Percentiles rank a stretch among this genome's conserved stretches.
These are phyloP conservation scores for Bradypus variegatus DNA, from an alignment of 2,797 vertebrate genomes.

Conservation along the genomic window DNA sequence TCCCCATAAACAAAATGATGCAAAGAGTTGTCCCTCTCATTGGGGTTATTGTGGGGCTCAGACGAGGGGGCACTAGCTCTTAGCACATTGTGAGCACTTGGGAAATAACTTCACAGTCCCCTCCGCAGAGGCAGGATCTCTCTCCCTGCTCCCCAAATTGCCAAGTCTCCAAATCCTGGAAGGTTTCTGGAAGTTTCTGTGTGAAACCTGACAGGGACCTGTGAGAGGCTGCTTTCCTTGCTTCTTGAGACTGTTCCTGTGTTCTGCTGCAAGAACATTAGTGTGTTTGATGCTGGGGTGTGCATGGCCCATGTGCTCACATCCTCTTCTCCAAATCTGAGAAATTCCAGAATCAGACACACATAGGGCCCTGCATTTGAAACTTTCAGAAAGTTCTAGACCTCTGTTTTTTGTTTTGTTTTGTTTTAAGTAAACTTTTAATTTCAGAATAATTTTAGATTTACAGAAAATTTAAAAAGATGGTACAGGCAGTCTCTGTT, in stretches of 20 bases:
- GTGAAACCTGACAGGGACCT: neutral
- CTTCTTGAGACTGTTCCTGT: rapidly evolving
- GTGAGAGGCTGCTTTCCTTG: neutral
- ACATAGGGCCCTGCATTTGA: rapidly evolving
- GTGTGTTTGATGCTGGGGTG: neutral
- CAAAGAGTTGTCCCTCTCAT: neutral
- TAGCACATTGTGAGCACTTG: neutral
- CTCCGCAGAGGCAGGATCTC: neutral
- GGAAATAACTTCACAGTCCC: rapidly evolving
- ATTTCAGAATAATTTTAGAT: neutral
- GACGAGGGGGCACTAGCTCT: neutral
- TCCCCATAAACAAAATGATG: neutral
- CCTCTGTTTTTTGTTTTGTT: no score
- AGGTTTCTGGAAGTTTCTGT: rapidly evolving
- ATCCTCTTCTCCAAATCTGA: neutral
- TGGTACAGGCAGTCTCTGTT: rapidly evolving
- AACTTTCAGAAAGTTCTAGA: neutral
- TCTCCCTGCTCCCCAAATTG: neutral
- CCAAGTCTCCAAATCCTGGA: neutral
- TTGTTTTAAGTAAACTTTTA: neutral
- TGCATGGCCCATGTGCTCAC: neutral
- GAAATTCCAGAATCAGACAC: neutral
- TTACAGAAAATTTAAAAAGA: no score
- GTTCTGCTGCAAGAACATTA: neutral
- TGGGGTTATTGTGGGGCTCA: neutral